A percentile compares a stretch with the other conserved stretches of the same genome.
Evolutionary conservation across 2,888 invertebrate species (phyloP).

Genomic region (Sinodicranocentrus sp.): DNA sequence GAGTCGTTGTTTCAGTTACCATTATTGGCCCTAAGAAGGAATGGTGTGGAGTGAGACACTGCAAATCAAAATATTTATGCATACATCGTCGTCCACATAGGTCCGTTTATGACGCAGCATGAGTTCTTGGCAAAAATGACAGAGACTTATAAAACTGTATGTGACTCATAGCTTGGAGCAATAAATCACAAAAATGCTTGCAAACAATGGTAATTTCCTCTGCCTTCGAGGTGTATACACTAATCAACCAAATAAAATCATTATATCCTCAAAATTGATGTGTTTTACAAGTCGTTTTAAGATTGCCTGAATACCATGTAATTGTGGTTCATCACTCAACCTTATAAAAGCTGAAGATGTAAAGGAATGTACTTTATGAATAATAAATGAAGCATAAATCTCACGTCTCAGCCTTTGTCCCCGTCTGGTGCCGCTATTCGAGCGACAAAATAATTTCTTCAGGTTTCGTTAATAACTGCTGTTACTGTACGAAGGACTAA

Average conservation of each 20-base stretch:
- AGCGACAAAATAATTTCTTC: background rate
- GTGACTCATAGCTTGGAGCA: conserved; percentile 49
- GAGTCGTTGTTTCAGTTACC: background rate
- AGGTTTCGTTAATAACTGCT: too few species aligned
- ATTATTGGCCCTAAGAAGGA: conserved; percentile 9
- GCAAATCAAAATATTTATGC: conserved; percentile 56
- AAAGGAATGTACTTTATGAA: too few species aligned
- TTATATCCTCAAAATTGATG: conserved; percentile 27
- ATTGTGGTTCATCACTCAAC: conserved; percentile 22
- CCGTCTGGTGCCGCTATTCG: too few species aligned
- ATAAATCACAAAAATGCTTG: conserved; percentile 53
- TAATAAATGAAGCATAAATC: conserved; percentile 30
- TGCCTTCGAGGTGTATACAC: conserved; percentile 15
- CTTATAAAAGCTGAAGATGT: too few species aligned
- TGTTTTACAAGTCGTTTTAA: conserved; percentile 29
- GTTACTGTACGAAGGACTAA: too few species aligned
- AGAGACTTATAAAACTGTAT: conserved; percentile 39
- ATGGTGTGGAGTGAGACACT: too few species aligned
- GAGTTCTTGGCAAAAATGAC: conserved; percentile 41
- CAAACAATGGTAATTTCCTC: conserved; percentile 44
- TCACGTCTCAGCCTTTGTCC: too few species aligned
- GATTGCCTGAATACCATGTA: conserved; percentile 17
- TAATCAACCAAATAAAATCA: conserved; percentile 39
- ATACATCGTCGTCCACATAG: conserved; percentile 35
- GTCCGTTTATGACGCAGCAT: conserved; percentile 36